Percentiles rank a stretch among this genome's conserved stretches.
Conservation (phyloP, 2,113 vertebrate species). For the Chroicocephalus ridibundus region DNA sequence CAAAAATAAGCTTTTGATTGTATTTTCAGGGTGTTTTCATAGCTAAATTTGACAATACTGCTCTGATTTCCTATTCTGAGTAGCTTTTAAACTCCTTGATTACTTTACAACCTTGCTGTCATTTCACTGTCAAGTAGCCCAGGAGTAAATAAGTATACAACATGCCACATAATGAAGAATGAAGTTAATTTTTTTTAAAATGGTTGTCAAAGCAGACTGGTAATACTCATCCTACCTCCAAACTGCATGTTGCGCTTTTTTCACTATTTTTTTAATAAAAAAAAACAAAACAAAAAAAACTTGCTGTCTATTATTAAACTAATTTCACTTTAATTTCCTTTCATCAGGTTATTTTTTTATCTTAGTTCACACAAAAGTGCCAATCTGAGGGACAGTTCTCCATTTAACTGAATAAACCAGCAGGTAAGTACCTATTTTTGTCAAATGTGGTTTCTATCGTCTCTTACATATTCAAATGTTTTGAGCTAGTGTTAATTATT, state of each 20-base stretch:
- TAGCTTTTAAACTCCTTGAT: neutral
- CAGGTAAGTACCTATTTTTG: neutral
- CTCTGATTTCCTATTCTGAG: neutral
- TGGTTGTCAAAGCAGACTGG: neutral
- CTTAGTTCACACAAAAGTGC: neutral
- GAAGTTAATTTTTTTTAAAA: neutral
- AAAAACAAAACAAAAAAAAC: neutral
- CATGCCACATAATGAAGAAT: neutral
- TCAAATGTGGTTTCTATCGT: neutral
- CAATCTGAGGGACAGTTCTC: neutral
- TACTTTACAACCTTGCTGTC: neutral
- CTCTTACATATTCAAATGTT: neutral
- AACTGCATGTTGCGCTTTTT: neutral
- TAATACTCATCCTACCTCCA: neutral
- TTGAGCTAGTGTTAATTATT: neutral
- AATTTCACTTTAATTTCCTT: slow-evolving; percentile 15
- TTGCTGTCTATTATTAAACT: neutral
- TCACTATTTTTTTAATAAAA: neutral
- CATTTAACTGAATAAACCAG: neutral
- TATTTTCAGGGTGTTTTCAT: fast-evolving
- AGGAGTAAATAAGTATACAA: neutral
- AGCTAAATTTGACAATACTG: neutral
- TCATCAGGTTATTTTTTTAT: neutral
- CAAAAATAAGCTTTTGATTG: fast-evolving
- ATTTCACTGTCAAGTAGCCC: neutral